Percentiles rank a stretch among this genome's conserved stretches.
phyloP scores from a whole-genome alignment of 1,140 invertebrate genomes.

The Drosophila neocordata region DNA sequence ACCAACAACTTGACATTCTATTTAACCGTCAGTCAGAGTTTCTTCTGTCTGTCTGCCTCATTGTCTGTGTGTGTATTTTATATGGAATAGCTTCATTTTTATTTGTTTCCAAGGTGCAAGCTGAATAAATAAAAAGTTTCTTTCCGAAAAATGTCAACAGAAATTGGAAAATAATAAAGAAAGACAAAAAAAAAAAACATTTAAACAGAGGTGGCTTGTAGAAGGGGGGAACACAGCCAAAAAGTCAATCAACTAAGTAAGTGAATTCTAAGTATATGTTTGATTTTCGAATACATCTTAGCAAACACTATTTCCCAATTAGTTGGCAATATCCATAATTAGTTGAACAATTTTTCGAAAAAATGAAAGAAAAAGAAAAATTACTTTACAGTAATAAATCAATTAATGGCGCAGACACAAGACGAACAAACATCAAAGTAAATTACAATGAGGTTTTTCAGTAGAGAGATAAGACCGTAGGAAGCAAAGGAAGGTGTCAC shows the following conservation, averaged over 20 bases:
- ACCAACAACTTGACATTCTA: slow-evolving; percentile 30
- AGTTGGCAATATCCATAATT: slow-evolving; percentile 41
- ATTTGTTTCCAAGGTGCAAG: slow-evolving; percentile 44
- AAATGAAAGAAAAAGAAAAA: slow-evolving; percentile 15
- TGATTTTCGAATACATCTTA: slow-evolving; percentile 17
- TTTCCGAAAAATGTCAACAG: slow-evolving; percentile 14
- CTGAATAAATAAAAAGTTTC: slow-evolving; percentile 66
- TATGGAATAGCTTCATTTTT: slow-evolving; percentile 33
- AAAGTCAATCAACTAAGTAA: slow-evolving; percentile 8
- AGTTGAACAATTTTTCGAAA: slow-evolving; percentile 39
- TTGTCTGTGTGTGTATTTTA: slow-evolving; percentile 20
- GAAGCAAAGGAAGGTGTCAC: slow-evolving; percentile 5
- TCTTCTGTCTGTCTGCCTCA: neutral
- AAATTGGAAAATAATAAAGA: slow-evolving; percentile 2
- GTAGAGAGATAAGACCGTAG: slow-evolving; percentile 6
- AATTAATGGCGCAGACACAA: slow-evolving; percentile 61
- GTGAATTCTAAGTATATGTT: slow-evolving; percentile 5
- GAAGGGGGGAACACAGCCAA: neutral
- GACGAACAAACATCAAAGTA: slow-evolving; percentile 73
- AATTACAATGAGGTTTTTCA: slow-evolving; percentile 45
- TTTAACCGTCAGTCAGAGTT: neutral
- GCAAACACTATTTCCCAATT: slow-evolving; percentile 72
- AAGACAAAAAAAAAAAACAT: neutral
- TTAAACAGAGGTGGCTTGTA: slow-evolving; percentile 2
- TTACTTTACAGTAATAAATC: slow-evolving; percentile 61